Conservation (phyloP, 2,797 vertebrate species). For the Pachyuromys duprasi region DNA sequence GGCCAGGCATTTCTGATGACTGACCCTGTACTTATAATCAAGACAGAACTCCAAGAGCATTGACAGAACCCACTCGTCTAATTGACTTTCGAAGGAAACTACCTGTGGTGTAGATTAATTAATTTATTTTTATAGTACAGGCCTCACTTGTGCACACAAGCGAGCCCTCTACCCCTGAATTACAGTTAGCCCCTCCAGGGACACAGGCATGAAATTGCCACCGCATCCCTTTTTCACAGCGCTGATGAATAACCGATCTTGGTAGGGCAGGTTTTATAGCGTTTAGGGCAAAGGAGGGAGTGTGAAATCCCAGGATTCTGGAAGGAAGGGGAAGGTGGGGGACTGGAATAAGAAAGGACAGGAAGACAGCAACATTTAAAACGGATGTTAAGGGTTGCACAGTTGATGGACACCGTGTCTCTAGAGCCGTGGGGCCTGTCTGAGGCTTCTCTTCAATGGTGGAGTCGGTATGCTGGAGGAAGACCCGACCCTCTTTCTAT, state of each 20-base stretch:
- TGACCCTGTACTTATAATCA: not conserved
- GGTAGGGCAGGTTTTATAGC: not conserved
- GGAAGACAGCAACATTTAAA: not conserved
- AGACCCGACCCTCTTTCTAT: rapidly evolving
- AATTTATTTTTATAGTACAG: not conserved
- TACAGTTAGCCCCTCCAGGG: not conserved
- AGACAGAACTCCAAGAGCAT: not conserved
- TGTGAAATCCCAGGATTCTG: not conserved
- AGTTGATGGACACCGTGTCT: not conserved
- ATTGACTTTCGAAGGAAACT: not conserved
- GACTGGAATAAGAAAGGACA: not conserved
- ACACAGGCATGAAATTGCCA: not conserved
- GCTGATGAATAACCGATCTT: not conserved
- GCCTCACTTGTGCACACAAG: not conserved
- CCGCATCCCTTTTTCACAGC: not conserved
- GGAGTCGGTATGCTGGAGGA: not conserved
- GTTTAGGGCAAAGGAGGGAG: too few relatives aligned
- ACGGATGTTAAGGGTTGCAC: rapidly evolving
- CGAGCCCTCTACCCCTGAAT: not conserved
- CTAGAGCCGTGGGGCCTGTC: rapidly evolving
- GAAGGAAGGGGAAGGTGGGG: not conserved
- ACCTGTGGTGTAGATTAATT: not conserved
- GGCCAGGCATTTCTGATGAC: not conserved
- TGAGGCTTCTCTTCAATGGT: too few relatives aligned
- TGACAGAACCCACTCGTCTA: not conserved